Base-by-base conservation (phyloP, 1,140 invertebrate species). In the Cydia fagiglandana region DNA sequence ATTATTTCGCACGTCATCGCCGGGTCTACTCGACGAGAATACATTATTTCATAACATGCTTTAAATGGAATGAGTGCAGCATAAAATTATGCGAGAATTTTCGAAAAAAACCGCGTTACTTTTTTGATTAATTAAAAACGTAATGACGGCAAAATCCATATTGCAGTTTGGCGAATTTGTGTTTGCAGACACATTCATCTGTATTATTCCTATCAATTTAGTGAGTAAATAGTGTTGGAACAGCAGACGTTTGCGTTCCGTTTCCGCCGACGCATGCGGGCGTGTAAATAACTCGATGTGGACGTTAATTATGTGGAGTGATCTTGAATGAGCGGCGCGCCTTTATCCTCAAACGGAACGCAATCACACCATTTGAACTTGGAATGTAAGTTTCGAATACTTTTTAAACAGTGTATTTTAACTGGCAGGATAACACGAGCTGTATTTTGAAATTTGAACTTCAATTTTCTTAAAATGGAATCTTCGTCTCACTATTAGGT, bases 211-310 rank as follows among this genome's bases (percentile, higher is more conserved):
- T 76, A 82, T 82, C 75, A 77, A 83, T 78, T 80, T 70, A 66
- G 78, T 83, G 81, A 81, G 80, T 82, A 82, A 81, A 81, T 81
- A 78, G 79, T 78, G 79, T 78, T 74, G 79, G 73, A 53, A 56
- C 66, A 83, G 78, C 80, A 83, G 79, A 79, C 77, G 79, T 30
- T 73, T 34, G 73, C 80, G 83, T 81, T 81, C 81, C 86, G 82
- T 86, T 86, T 84, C 83, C 84, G 84, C 78, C 84, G 84, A 86
- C 88, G 84, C 81, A 91, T 92, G 89, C 86, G 89, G 87, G 86
- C 85, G 83, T 82, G 88, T 88, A 89, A 91, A 91, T 90, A 91
- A 89, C 89, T 92, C 88, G 87, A 84, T 87, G 87, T 86, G 82
- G 76, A 82, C 84, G 82, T 86, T 87, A 86, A 87, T 87, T 86